Percentiles rank a stretch among this genome's conserved stretches.
These are phyloP conservation scores for Melieria omissa DNA, from an alignment of 2,888 invertebrate genomes.

Conservation along the genomic window DNA sequence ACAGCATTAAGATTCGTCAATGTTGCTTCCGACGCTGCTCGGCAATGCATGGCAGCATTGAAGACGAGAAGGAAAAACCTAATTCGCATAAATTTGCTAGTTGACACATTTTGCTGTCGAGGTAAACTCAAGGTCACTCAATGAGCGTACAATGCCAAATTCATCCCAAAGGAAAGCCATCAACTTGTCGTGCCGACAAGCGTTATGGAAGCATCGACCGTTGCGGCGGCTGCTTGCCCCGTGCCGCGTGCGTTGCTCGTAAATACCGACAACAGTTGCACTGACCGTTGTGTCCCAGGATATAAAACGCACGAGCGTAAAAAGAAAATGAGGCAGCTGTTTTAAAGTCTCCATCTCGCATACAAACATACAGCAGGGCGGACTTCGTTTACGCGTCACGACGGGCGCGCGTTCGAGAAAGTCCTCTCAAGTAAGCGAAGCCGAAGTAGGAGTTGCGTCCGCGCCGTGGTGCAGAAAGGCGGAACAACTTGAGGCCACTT, in stretches of 20 bases:
- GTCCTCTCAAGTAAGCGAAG: too few species aligned
- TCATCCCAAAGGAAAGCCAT: constrained; percentile 51
- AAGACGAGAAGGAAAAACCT: constrained; percentile 12
- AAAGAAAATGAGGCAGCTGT: too few species aligned
- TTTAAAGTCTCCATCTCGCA: too few species aligned
- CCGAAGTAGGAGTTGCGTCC: background rate
- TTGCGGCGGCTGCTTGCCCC: background rate
- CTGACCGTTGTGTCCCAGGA: too few species aligned
- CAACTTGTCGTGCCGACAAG: constrained; percentile 25
- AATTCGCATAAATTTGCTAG: constrained; percentile 50
- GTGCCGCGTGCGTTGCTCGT: too few species aligned
- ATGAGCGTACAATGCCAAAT: constrained; percentile 21
- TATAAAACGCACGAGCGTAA: too few species aligned
- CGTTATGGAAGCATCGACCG: background rate
- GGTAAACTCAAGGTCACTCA: constrained; percentile 39
- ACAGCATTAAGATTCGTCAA: background rate
- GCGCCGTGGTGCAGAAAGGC: constrained; percentile 16
- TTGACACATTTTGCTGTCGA: constrained; percentile 39
- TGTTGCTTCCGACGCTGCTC: background rate
- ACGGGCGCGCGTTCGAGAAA: background rate
- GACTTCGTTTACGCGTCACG: background rate
- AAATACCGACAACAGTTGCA: too few species aligned
- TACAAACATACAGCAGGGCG: too few species aligned
- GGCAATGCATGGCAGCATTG: background rate
- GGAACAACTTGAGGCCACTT: background rate